Evolutionary conservation across 2,113 vertebrate species (phyloP), one percentile per base, ranked within the genome.

Genomic region (Cariama cristata): DNA sequence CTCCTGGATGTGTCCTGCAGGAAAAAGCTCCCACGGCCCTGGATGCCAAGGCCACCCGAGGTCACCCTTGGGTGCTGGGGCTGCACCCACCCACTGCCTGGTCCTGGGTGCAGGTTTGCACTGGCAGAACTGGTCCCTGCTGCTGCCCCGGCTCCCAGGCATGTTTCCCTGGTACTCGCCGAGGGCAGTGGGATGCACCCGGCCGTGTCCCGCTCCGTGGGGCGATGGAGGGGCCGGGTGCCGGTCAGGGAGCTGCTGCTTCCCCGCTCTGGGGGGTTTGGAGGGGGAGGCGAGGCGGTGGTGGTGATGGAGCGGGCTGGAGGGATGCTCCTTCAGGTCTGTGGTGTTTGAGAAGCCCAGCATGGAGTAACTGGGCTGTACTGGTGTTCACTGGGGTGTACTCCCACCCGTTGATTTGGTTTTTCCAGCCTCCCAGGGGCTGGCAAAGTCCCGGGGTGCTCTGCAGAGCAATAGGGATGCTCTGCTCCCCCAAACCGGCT

Each of bases 381-480:
- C 55, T 55, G 63, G 63, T 56, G 32, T 9, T 22, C 27, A 5
- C 56, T 23, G 30, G 68, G 42, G 8, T 44, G 16, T 58, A 14
- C 52, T 74, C 35, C 6, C 2, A 2, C 33, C 17, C 2, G 0
- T 14, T 35, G 35, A 12, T 58, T 26, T 0, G 2, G 21, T 67
- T 82, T 82, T 59, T 67, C 30, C n/a, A 64, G 33, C 52, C 32
- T 66, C 22, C 33, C 14, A 6, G 55, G 38, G 33, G 18, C 32
- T 64, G 58, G 26, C 0, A 17, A 11, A 26, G 50, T 35, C 18
- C 49, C 0, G 7, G 15, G 80, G 9, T 24, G 66, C 58, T 72
- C 22, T 44, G 89, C 58, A 33, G 80, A 44, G 73, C 32, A 7
- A 6, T 11, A 19, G 44, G 73, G 74, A 20, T 59, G 67, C 33